Evolutionary conservation across 2,888 invertebrate species (phyloP).

Genomic region (Heliconius charithonia): DNA sequence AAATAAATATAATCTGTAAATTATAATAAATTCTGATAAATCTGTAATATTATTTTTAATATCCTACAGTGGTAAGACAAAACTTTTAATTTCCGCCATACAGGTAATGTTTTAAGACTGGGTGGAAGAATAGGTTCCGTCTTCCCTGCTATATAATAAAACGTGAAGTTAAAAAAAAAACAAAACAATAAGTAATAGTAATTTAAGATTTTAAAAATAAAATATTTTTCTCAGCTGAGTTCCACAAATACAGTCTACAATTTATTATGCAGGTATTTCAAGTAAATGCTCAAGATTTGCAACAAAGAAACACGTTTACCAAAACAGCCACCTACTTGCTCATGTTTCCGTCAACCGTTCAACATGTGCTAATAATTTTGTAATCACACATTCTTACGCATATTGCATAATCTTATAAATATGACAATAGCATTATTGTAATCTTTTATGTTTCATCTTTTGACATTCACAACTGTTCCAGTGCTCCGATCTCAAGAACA

Average conservation of each 20-base stretch:
- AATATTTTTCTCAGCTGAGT: neutral
- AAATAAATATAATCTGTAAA: no score
- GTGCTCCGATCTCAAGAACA: slow-evolving; percentile 72
- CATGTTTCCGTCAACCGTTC: slow-evolving; percentile 34
- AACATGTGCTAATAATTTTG: slow-evolving; percentile 30
- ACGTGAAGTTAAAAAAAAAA: no score
- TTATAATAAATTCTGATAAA: no score
- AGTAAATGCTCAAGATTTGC: slow-evolving; percentile 27
- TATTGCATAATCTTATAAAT: neutral
- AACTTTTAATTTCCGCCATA: neutral
- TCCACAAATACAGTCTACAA: slow-evolving; percentile 23
- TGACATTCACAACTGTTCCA: slow-evolving; percentile 51
- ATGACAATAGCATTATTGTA: neutral
- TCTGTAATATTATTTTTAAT: neutral
- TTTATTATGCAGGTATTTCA: slow-evolving; percentile 29
- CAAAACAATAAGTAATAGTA: no score
- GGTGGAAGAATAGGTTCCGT: no score
- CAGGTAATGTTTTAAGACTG: neutral
- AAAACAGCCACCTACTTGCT: slow-evolving; percentile 30
- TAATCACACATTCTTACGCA: slow-evolving; percentile 9
- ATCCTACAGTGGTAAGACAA: neutral
- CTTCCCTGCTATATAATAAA: no score
- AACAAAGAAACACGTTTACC: slow-evolving; percentile 41
- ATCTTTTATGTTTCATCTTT: neutral
- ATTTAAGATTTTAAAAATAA: neutral